These are phyloP conservation scores for Venturia canescens DNA, from an alignment of 1,140 invertebrate genomes.

Conservation along the genomic window DNA sequence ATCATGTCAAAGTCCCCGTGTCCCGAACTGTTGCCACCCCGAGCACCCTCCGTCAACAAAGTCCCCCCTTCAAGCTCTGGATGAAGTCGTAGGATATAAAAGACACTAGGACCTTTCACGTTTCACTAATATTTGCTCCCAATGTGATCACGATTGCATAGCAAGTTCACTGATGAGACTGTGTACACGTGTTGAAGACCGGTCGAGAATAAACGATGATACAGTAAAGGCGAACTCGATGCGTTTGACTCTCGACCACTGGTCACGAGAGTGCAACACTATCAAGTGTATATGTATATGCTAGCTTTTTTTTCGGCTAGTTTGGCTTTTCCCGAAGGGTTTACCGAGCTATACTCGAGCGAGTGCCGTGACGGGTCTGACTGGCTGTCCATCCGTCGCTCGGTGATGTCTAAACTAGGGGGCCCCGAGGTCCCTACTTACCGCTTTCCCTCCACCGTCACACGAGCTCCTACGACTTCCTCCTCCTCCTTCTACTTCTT, in stretches of 20 bases:
- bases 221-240: neutral
- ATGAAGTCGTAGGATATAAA: neutral
- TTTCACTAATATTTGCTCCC: constrained; percentile 15
- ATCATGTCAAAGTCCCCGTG: neutral
- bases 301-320: constrained; percentile 40
- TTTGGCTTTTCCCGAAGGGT: constrained; percentile 65
- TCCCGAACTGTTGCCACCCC: neutral
- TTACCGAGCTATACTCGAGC: constrained; percentile 69
- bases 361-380: constrained; percentile 76
- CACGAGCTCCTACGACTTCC: constrained; percentile 24
- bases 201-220: neutral
- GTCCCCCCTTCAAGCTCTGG: too few relatives aligned
- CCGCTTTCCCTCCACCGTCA: constrained; percentile 65
- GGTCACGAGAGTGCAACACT: constrained; percentile 3
- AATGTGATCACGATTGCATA: neutral
- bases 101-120: constrained; percentile 4
- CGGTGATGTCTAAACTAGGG: constrained; percentile 77
- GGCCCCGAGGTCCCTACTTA: constrained; percentile 71
- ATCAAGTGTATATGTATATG: neutral
- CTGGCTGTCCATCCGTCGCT: constrained; percentile 77
- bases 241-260: constrained; percentile 1
- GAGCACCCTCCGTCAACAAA: neutral
- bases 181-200: neutral
- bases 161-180: neutral
- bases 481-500: constrained; percentile 55